These are phyloP conservation scores for Piprites chloris DNA, from an alignment of 2,113 vertebrate species.

Conservation along the genomic window DNA sequence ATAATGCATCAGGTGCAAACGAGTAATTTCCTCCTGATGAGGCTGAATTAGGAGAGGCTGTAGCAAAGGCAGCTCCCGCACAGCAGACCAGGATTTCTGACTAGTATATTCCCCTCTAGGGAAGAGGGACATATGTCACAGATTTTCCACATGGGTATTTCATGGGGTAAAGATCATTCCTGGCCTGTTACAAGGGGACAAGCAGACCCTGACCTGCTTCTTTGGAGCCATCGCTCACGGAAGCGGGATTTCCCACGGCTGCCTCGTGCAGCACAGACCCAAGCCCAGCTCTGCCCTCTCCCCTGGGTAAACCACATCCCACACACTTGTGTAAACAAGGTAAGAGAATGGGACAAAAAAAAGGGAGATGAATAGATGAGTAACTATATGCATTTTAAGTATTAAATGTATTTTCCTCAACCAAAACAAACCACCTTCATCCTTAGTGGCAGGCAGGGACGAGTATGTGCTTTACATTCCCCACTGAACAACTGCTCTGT, in stretches of 20 bases:
- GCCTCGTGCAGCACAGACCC: background rate
- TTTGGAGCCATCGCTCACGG: accelerated
- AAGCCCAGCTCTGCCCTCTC: background rate
- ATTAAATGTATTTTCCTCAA: background rate
- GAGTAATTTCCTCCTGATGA: background rate
- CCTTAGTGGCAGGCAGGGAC: background rate
- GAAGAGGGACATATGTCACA: background rate
- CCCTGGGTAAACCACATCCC: background rate
- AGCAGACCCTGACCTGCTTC: background rate
- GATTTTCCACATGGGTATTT: background rate
- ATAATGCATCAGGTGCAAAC: constrained; percentile 24
- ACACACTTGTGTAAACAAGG: accelerated
- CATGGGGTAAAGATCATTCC: background rate
- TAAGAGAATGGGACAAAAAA: background rate
- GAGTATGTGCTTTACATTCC: background rate
- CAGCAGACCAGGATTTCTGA: background rate
- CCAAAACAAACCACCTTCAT: background rate
- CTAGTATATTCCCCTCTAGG: too few relatives aligned
- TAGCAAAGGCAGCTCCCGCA: background rate
- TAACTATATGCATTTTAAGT: background rate
- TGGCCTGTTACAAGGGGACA: background rate
- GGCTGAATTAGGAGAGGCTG: background rate
- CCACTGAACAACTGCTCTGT: background rate
- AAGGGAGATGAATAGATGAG: background rate
- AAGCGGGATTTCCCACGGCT: background rate